These are phyloP conservation scores for Ceyx margarethae DNA, from an alignment of 2,113 vertebrate species.

Conservation along the genomic window DNA sequence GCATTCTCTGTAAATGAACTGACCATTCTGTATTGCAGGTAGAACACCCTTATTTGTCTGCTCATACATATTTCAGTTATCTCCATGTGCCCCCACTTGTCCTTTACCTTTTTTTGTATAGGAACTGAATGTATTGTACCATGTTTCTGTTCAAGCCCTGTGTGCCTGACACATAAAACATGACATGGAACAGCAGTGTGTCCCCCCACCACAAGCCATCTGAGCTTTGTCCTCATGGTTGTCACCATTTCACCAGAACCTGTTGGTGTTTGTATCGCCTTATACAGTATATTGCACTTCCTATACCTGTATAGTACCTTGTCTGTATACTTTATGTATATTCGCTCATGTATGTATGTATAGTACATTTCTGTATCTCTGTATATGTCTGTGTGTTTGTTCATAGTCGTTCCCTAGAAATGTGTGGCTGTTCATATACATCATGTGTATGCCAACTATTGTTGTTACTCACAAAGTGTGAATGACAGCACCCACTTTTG, in stretches of 20 bases:
- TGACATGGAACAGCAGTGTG: not conserved
- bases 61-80: not conserved
- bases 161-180: slow-evolving; percentile 18
- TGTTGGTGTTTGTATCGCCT: slow-evolving; percentile 39
- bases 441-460: not conserved
- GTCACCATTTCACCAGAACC: slow-evolving; percentile 17
- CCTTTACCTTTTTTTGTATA: not conserved
- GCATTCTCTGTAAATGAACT: slow-evolving; percentile 34
- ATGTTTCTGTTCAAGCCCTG: not conserved
- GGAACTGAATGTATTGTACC: not conserved
- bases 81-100: not conserved
- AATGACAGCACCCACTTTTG: slow-evolving; percentile 50
- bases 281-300: slow-evolving; percentile 38
- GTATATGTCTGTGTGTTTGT: slow-evolving; percentile 38
- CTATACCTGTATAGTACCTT: slow-evolving; percentile 55
- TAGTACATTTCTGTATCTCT: slow-evolving; percentile 22
- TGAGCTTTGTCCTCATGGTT: slow-evolving; percentile 21
- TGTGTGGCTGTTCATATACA: slow-evolving; percentile 39
- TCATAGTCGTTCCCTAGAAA: slow-evolving; percentile 40
- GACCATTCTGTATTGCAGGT: slow-evolving; percentile 3
- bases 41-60: slow-evolving; percentile 26
- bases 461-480: too few species aligned
- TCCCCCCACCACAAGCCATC: not conserved
- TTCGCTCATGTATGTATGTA: slow-evolving; percentile 40
- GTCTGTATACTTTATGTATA: slow-evolving; percentile 54